These are phyloP conservation scores for Centropus bengalensis DNA, from an alignment of 2,113 vertebrate genomes.

Conservation along the genomic window DNA sequence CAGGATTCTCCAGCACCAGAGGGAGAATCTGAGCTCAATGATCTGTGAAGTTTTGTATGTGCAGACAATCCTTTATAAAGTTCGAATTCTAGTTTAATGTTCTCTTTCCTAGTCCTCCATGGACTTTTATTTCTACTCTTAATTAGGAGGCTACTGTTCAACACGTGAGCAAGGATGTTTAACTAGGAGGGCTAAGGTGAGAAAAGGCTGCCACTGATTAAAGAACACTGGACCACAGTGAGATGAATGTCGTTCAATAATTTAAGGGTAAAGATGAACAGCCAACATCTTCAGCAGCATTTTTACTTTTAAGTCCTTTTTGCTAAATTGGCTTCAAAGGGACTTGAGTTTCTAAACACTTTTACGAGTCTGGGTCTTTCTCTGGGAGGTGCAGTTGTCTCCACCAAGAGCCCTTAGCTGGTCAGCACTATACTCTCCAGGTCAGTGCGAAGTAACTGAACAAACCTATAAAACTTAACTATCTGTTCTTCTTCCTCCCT, in stretches of 20 bases:
- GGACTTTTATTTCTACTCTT: background rate
- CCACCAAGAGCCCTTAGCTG: background rate
- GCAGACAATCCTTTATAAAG: background rate
- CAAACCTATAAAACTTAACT: background rate
- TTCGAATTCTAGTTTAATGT: background rate
- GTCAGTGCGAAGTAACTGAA: background rate
- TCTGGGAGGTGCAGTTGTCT: background rate
- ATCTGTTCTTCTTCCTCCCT: background rate
- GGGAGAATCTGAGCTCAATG: background rate
- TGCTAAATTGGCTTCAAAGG: background rate
- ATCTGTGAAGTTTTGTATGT: background rate
- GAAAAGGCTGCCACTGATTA: background rate
- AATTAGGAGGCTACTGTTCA: background rate
- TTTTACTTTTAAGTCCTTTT: background rate
- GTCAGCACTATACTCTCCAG: background rate
- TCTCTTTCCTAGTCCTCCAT: background rate
- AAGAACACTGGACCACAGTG: background rate
- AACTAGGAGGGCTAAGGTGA: background rate
- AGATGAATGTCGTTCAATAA: background rate
- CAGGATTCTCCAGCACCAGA: background rate
- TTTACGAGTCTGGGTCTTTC: background rate
- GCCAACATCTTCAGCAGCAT: background rate
- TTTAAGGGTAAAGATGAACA: background rate
- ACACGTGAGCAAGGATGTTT: background rate
- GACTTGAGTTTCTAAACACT: background rate